These are phyloP conservation scores for Tenthredo scrophulariae DNA, from an alignment of 2,888 invertebrate genomes.

Conservation along the genomic window DNA sequence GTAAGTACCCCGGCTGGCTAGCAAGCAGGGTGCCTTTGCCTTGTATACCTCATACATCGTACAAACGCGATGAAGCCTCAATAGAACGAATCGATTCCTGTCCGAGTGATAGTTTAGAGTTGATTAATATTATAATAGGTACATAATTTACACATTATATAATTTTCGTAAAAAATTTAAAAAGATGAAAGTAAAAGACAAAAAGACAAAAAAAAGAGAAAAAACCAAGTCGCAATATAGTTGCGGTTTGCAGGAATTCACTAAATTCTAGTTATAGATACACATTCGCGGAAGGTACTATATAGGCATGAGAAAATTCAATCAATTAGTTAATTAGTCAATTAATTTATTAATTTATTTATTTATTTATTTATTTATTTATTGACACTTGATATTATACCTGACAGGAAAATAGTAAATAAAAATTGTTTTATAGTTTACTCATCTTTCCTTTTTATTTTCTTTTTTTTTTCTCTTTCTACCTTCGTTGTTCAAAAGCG, in stretches of 20 bases:
- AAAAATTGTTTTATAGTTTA: not conserved
- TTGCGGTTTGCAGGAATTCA: no score
- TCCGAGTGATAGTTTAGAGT: slow-evolving; percentile 15
- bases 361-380: not conserved
- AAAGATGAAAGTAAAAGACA: not conserved
- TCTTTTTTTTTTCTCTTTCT: not conserved
- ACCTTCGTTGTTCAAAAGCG: not conserved
- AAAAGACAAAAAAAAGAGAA: not conserved
- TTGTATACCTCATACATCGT: not conserved
- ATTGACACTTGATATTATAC: not conserved
- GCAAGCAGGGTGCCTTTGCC: not conserved
- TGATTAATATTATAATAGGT: not conserved
- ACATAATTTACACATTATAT: not conserved
- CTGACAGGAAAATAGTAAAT: not conserved
- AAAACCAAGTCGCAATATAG: no score
- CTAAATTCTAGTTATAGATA: no score
- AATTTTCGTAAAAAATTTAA: not conserved
- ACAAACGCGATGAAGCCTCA: slow-evolving; percentile 14
- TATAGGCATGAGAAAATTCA: not conserved
- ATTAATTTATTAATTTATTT: not conserved
- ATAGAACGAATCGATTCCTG: slow-evolving; percentile 23
- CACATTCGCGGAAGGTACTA: no score
- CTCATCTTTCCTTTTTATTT: not conserved
- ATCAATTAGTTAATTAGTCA: not conserved
- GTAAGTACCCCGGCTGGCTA: not conserved